These are phyloP conservation scores for Styela plicata DNA, from an alignment of 23 tunicate species.

Conservation along the genomic window DNA sequence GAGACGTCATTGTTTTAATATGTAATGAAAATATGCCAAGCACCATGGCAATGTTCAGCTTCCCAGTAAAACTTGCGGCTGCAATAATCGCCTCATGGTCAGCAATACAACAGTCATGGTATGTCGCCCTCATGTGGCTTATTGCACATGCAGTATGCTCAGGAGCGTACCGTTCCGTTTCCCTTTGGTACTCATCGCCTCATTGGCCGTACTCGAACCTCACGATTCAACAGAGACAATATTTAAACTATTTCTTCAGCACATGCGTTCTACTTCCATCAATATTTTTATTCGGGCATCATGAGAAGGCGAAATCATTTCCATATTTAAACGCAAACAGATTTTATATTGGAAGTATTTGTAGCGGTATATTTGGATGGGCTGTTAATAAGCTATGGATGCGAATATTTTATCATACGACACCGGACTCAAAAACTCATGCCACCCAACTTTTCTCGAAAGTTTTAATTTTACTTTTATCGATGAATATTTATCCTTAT, in stretches of 20 bases:
- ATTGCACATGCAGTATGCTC: slow-evolving; percentile 46
- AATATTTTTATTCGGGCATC: slow-evolving; percentile 69
- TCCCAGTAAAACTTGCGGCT: slow-evolving; percentile 66
- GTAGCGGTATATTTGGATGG: slow-evolving; percentile 80
- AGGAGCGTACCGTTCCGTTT: slow-evolving; percentile 69
- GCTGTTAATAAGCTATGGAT: slow-evolving; percentile 57
- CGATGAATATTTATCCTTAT: slow-evolving; percentile 62
- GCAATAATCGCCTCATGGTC: slow-evolving; percentile 52
- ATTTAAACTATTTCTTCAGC: slow-evolving; percentile 59
- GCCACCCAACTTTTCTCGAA: slow-evolving; percentile 59
- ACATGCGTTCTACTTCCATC: slow-evolving; percentile 38
- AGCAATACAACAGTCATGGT: slow-evolving; percentile 17
- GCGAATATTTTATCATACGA: slow-evolving; percentile 11
- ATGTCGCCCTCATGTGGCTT: slow-evolving; percentile 46
- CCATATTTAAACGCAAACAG: slow-evolving; percentile 49
- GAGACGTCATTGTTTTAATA: slow-evolving; percentile 70
- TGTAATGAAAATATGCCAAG: slow-evolving; percentile 66
- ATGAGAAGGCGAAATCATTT: slow-evolving; percentile 46
- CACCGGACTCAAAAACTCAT: slow-evolving; percentile 23
- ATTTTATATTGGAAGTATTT: slow-evolving; percentile 67
- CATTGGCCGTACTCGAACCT: slow-evolving; percentile 85
- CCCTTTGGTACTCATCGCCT: slow-evolving; percentile 78
- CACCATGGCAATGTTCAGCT: slow-evolving; percentile 48
- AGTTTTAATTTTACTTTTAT: slow-evolving; percentile 46
- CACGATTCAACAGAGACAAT: slow-evolving; percentile 49